Evolutionary conservation across 2,797 vertebrate genomes (phyloP).

Genomic region (Micropoecilia bifurca): DNA sequence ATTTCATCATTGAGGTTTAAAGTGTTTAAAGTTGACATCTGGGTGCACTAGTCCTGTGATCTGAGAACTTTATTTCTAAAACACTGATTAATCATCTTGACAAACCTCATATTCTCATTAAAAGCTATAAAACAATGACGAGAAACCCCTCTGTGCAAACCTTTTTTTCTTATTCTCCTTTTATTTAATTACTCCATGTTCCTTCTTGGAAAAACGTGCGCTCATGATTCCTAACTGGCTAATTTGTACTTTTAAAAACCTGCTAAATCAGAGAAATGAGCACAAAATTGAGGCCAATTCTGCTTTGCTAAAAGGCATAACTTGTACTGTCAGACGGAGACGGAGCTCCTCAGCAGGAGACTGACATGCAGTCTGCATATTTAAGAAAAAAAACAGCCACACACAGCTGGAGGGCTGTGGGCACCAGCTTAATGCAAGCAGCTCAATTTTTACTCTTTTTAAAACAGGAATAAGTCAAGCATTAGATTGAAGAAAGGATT

Average conservation of each 20-base stretch:
- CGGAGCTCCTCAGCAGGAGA: slow-evolving; percentile 40
- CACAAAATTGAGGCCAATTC: slow-evolving; percentile 19
- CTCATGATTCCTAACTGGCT: not conserved
- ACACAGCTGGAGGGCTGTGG: slow-evolving; percentile 35
- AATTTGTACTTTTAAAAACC: slow-evolving; percentile 3
- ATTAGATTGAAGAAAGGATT: slow-evolving; percentile 7
- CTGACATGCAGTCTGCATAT: slow-evolving; percentile 28
- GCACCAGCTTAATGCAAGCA: not conserved
- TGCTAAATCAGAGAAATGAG: slow-evolving; percentile 25
- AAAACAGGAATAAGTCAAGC: slow-evolving; percentile 1
- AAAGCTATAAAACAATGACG: not conserved
- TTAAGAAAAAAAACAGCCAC: slow-evolving; percentile 15
- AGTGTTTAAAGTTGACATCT: not conserved
- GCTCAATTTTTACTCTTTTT: slow-evolving; percentile 13
- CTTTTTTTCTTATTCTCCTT: not conserved
- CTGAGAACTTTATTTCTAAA: not conserved
- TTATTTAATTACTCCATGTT: not conserved
- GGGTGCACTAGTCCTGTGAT: not conserved
- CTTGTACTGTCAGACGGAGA: slow-evolving; percentile 27
- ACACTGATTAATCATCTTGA: not conserved
- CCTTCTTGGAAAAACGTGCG: not conserved
- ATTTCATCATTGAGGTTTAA: not conserved
- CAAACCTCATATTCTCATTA: not conserved
- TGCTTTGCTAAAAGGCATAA: slow-evolving; percentile 12
- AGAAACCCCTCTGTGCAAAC: not conserved